A percentile compares a stretch with the other conserved stretches of the same genome.
phyloP scores from a whole-genome alignment of 2,797 vertebrate species.

The Gastrophryne carolinensis region DNA sequence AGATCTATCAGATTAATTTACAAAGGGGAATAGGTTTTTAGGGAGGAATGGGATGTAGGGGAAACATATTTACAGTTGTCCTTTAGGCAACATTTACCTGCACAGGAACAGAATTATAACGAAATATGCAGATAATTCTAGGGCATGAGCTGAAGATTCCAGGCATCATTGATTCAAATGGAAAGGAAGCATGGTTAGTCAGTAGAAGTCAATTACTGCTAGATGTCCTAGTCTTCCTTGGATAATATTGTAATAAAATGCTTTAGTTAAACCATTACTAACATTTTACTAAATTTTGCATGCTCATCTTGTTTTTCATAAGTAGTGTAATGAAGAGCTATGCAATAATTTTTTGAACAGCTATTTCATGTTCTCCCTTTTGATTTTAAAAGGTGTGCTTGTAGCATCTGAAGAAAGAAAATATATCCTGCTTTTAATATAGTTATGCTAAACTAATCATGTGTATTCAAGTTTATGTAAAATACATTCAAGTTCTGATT shows the following conservation, averaged over 20 bases:
- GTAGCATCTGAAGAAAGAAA: conserved; percentile 4
- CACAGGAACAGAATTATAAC: no score
- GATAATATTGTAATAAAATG: neutral
- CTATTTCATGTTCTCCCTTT: no score
- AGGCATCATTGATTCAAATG: neutral
- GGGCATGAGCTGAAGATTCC: neutral
- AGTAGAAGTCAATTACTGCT: neutral
- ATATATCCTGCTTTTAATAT: conserved; percentile 49
- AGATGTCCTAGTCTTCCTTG: neutral
- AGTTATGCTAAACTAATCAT: conserved; percentile 58
- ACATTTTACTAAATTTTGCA: no score
- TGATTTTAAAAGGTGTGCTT: neutral
- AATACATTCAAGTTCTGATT: conserved; percentile 61
- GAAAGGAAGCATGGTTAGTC: neutral
- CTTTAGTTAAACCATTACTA: no score
- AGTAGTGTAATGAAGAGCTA: neutral
- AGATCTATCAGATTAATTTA: no score
- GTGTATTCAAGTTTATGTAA: conserved; percentile 60
- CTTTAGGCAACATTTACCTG: no score
- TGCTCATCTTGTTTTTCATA: neutral
- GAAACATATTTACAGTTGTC: no score
- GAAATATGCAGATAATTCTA: no score
- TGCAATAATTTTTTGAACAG: no score
- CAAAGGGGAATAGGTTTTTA: no score
- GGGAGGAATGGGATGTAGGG: no score